Conservation (phyloP, 2,797 vertebrate species). For the Pempheris klunzingeri region DNA sequence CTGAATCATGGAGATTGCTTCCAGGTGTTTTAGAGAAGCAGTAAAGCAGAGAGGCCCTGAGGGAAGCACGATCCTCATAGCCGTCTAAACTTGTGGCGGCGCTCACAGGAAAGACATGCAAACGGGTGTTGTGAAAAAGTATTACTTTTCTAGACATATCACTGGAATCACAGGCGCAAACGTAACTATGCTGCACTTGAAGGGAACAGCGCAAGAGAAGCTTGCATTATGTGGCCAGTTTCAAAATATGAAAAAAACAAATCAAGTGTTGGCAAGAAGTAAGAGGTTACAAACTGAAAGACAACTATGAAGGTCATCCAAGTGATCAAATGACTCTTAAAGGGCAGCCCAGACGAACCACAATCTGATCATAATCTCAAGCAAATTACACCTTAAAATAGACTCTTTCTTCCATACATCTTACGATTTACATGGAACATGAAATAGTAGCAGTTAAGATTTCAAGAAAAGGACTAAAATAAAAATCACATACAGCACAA, state of each 20-base stretch:
- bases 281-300: slow-evolving; percentile 6
- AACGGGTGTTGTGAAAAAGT: not conserved
- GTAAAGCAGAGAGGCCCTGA: slow-evolving; percentile 35
- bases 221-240: slow-evolving; percentile 7
- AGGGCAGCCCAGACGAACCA: not conserved
- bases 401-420: not conserved
- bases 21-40: slow-evolving; percentile 64
- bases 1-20: slow-evolving; percentile 55
- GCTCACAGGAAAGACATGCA: slow-evolving; percentile 12
- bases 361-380: slow-evolving; percentile 20
- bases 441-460: not conserved
- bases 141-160: not conserved
- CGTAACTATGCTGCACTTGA: not conserved
- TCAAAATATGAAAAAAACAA: slow-evolving; percentile 1
- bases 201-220: slow-evolving; percentile 7
- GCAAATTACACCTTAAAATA: slow-evolving; percentile 7
- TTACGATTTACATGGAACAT: not conserved
- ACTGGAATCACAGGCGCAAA: slow-evolving; percentile 15
- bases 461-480: too few relatives aligned
- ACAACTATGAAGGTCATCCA: slow-evolving; percentile 18
- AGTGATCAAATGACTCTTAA: slow-evolving; percentile 7
- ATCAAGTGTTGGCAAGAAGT: not conserved
- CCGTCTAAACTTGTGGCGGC: slow-evolving; percentile 26
- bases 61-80: slow-evolving; percentile 12
- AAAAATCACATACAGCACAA: not conserved